Conservation (phyloP, 2,888 invertebrate genomes). For the Cephus sareptanus region DNA sequence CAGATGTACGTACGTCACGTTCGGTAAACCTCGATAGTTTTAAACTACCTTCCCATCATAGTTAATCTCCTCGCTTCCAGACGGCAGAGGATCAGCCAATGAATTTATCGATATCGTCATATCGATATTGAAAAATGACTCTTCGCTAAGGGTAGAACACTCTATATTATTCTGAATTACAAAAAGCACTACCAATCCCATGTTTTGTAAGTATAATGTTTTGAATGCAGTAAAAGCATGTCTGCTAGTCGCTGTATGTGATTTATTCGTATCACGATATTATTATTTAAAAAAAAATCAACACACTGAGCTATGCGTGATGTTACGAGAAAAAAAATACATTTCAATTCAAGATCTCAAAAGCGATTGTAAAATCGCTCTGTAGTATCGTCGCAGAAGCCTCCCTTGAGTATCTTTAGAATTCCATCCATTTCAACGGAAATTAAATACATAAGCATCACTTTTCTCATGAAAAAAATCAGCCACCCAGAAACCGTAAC, state of each 20-base stretch:
- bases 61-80: background rate
- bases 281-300: background rate
- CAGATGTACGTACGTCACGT: background rate
- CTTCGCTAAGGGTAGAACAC: background rate
- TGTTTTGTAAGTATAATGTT: background rate
- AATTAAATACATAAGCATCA: slow-evolving; percentile 57
- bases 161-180: background rate
- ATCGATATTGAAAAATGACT: slow-evolving; percentile 19
- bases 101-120: slow-evolving; percentile 24
- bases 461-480: slow-evolving; percentile 3
- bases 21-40: background rate
- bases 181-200: background rate
- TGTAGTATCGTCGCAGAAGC: background rate
- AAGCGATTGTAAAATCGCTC: slow-evolving; percentile 34
- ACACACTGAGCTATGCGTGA: background rate
- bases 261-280: background rate
- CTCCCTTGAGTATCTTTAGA: background rate
- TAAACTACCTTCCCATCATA: background rate
- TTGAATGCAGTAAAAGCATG: background rate
- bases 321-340: background rate
- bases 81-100: slow-evolving; percentile 2
- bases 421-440: slow-evolving; percentile 56
- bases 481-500: slow-evolving; percentile 3
- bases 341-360: background rate
- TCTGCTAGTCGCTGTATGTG: background rate